Evolutionary conservation across 2,888 invertebrate genomes (phyloP).

Genomic region (Scrobipalpa atriplicella): DNA sequence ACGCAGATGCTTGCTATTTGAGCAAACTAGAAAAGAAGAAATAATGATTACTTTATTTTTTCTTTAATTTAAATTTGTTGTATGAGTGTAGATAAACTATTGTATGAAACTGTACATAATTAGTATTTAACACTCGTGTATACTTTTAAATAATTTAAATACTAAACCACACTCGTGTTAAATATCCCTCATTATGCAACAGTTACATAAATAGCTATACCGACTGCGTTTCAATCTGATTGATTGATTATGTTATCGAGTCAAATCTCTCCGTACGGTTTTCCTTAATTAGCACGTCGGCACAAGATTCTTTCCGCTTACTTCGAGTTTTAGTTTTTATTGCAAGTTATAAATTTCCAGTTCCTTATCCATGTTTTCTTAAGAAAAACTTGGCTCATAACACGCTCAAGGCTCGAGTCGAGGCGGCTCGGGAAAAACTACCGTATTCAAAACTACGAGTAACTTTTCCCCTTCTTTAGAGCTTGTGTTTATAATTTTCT

Average conservation of each 20-base stretch:
- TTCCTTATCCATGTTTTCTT: conserved; percentile 6
- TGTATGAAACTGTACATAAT: too few species aligned
- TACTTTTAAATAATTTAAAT: too few species aligned
- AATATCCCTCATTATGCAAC: too few species aligned
- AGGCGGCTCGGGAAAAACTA: background rate
- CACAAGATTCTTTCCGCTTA: background rate
- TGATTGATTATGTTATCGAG: background rate
- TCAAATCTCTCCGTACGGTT: background rate
- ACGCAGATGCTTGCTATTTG: too few species aligned
- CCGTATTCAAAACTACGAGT: background rate
- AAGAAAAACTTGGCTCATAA: conserved; percentile 6
- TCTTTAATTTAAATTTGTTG: too few species aligned
- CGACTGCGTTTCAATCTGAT: background rate
- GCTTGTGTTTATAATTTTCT: background rate
- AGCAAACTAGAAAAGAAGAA: too few species aligned
- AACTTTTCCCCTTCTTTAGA: background rate
- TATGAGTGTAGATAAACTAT: too few species aligned
- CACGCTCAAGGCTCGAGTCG: background rate
- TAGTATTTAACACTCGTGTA: too few species aligned
- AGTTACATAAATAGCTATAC: too few species aligned
- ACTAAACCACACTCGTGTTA: too few species aligned
- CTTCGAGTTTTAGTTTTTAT: conserved; percentile 8
- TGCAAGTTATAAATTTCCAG: conserved; percentile 1
- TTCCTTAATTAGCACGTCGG: background rate
- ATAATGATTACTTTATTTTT: too few species aligned